phyloP scores from a whole-genome alignment of 2,888 invertebrate genomes.

The Endotricha flammealis region DNA sequence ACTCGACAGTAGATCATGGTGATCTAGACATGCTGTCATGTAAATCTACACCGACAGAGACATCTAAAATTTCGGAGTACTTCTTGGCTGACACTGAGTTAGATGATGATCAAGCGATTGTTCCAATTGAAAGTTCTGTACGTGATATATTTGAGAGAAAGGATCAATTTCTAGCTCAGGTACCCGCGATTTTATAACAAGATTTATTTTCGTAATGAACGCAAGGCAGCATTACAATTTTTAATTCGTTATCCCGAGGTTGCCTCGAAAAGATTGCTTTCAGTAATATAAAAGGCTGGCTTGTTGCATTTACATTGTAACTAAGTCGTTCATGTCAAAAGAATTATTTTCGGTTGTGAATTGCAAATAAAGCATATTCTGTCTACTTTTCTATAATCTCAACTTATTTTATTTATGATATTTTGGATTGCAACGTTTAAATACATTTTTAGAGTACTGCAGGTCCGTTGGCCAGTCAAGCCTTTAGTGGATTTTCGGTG shows the following conservation, averaged over 20 bases:
- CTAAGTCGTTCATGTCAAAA: too few relatives aligned
- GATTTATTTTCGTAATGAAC: too few relatives aligned
- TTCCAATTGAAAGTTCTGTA: constrained; percentile 30
- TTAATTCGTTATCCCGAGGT: too few relatives aligned
- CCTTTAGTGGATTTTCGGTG: constrained; percentile 62
- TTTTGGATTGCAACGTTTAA: constrained; percentile 2
- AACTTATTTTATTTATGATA: too few relatives aligned
- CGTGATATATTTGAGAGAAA: constrained; percentile 56
- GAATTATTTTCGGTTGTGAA: too few relatives aligned
- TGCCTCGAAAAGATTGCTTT: too few relatives aligned
- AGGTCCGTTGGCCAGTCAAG: constrained; percentile 44
- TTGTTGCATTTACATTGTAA: too few relatives aligned
- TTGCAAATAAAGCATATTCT: too few relatives aligned
- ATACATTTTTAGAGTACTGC: constrained; percentile 31
- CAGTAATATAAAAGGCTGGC: too few relatives aligned
- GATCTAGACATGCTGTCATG: constrained; percentile 50
- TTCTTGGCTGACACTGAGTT: constrained; percentile 43
- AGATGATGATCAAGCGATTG: constrained; percentile 19
- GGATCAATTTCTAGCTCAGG: constrained; percentile 33
- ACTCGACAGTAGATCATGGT: constrained; percentile 28
- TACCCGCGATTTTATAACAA: constrained; percentile 16
- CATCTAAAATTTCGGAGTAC: constrained; percentile 49
- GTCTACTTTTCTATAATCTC: constrained; percentile 7
- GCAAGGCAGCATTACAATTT: too few relatives aligned
- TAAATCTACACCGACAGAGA: constrained; percentile 43